phyloP scores from a whole-genome alignment of 2,888 invertebrate species.

The Acheta domesticus region DNA sequence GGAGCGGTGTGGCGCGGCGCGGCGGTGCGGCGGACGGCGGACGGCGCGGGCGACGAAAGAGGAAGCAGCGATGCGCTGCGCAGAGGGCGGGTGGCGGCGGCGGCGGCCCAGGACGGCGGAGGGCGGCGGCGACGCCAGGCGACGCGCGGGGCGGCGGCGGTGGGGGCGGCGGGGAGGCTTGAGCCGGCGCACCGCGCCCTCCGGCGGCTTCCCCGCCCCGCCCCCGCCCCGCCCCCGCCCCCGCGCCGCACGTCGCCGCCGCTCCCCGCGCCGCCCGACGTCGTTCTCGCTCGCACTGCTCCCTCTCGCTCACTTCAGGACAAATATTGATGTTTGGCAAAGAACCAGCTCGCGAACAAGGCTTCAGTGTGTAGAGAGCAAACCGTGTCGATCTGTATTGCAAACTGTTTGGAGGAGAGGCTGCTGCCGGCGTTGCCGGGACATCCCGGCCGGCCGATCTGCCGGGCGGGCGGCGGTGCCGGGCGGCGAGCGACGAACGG shows the following conservation, averaged over 20 bases:
- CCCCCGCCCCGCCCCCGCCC: constrained; percentile 19
- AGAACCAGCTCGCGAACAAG: constrained; percentile 34
- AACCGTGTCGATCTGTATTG: constrained; percentile 37
- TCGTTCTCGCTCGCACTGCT: constrained; percentile 24
- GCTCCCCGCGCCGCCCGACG: constrained; percentile 1
- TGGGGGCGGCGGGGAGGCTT: background rate
- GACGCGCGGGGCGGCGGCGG: background rate
- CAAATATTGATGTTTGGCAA: constrained; percentile 39
- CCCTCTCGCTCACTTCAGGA: constrained; percentile 28
- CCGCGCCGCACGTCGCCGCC: background rate
- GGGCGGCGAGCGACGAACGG: background rate
- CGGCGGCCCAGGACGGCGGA: background rate
- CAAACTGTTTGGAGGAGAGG: constrained; percentile 32
- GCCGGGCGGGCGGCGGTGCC: background rate
- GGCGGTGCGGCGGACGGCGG: background rate
- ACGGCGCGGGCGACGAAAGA: background rate
- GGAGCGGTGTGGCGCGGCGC: constrained; percentile 4
- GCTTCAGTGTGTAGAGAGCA: constrained; percentile 33
- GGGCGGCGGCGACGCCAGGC: background rate
- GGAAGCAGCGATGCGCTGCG: background rate
- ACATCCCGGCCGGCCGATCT: constrained; percentile 9
- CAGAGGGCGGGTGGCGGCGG: background rate
- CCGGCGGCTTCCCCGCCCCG: background rate
- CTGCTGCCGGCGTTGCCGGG: constrained; percentile 9
- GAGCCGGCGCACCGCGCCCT: background rate